Evolutionary conservation across 2,113 vertebrate species (phyloP), one percentile per base, ranked within the genome.

Genomic region (Gorsachius goisagi): DNA sequence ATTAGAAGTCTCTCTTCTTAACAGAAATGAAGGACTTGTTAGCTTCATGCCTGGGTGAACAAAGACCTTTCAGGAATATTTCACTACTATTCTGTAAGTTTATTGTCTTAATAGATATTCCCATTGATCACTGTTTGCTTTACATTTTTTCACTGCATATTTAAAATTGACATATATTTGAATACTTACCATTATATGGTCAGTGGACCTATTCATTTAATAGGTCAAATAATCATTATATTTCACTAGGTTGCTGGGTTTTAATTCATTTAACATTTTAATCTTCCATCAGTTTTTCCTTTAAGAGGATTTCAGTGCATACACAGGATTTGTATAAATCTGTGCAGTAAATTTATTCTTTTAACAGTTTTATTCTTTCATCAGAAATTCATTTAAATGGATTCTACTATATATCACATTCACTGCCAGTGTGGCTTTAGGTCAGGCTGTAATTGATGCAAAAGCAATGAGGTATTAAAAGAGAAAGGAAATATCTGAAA

Each of bases 381-480:
- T 98, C 98, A 98, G 98, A 98, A 98, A 98, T 98, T 98, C 96
- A 98, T 98, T 98, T 98, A 97, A 98, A 97, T 98, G 95, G 96
- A 97, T 98, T 97, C 95, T 52, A 76, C 97, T 93, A 96, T 98
- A 98, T 97, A 98, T 98, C 97, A 98, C 89, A 96, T 97, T 95
- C 87, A 97, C 63, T 98, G 97, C 97, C 94, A 96, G 89, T 88
- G 96, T 95, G 96, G 95, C 97, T 98, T 97, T 96, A 97, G 97
- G 97, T 98, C 98, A 98, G 95, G 84, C 91, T 96, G 92, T 98
- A 98, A 98, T 98, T 98, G 97, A 98, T 98, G 98, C 97, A 98
- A 97, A 98, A 98, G 98, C 97, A 97, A 97, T 97, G 97, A 98
- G 95, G 94, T 98, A 97, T 98, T 98, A 97, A 97, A 98, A 97